phyloP scores from a whole-genome alignment of 2,113 vertebrate species.

The Ammodramus savannarum region DNA sequence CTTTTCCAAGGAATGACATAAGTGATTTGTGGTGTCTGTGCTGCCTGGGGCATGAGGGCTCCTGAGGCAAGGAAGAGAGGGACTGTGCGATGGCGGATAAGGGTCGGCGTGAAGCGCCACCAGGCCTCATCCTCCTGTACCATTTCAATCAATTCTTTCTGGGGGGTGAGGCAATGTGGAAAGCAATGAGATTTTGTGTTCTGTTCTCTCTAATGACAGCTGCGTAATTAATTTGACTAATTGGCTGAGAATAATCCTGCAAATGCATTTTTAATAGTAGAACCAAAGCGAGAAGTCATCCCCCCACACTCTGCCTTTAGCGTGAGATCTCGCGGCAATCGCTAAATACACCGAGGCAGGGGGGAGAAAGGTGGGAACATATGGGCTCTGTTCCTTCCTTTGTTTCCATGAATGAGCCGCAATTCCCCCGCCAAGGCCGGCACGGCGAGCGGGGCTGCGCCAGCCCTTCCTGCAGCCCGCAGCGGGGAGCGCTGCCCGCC shows the following conservation, averaged over 20 bases:
- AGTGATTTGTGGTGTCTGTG: neutral
- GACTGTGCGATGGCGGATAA: accelerated
- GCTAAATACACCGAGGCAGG: neutral
- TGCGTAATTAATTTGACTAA: neutral
- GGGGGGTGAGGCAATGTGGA: neutral
- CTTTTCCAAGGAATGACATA: accelerated
- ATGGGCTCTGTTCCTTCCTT: neutral
- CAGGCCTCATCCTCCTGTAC: neutral
- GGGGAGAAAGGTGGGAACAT: neutral
- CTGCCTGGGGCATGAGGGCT: accelerated
- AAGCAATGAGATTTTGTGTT: neutral
- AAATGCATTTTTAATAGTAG: neutral
- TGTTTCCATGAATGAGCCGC: neutral
- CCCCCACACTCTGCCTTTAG: neutral
- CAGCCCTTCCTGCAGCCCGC: neutral
- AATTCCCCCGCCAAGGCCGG: neutral
- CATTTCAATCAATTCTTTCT: neutral
- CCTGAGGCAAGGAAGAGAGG: accelerated
- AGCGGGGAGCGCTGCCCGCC: neutral
- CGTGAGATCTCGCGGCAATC: neutral
- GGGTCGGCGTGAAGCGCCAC: accelerated
- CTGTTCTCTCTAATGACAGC: neutral
- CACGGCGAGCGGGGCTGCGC: neutral
- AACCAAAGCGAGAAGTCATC: neutral
- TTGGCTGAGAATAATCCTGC: neutral